A percentile compares a stretch with the other conserved stretches of the same genome.
phyloP scores from a whole-genome alignment of 2,888 invertebrate genomes.

The Leptopilina syphax region DNA sequence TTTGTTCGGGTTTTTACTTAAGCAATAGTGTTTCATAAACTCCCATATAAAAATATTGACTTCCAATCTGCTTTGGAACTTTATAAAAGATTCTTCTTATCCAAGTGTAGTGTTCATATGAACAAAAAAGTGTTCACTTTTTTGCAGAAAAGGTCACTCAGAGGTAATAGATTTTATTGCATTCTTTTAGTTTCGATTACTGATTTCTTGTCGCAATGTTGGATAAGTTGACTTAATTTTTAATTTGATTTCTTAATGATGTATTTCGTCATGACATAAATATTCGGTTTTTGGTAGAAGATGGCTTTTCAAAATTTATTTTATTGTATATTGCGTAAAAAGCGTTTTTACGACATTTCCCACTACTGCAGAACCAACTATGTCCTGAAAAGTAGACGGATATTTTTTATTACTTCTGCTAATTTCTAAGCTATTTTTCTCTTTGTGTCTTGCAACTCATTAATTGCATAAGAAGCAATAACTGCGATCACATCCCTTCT shows the following conservation, averaged over 20 bases:
- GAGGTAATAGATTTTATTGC: too few species aligned
- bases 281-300: neutral
- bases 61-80: neutral
- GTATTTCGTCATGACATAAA: neutral
- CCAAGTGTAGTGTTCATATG: too few species aligned
- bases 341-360: neutral
- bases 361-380: neutral
- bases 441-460: neutral
- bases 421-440: neutral
- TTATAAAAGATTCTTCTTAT: neutral
- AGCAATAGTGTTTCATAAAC: neutral
- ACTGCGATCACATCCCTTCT: too few species aligned
- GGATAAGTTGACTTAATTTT: too few species aligned
- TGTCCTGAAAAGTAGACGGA: neutral
- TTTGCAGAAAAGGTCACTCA: too few species aligned
- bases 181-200: too few species aligned
- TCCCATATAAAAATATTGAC: neutral
- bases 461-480: too few species aligned
- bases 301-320: neutral
- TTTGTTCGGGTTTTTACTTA: neutral
- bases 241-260: too few species aligned
- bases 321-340: neutral
- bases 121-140: too few species aligned
- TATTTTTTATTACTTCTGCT: neutral
- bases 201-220: too few species aligned